phyloP scores from a whole-genome alignment of 2,888 invertebrate species.

The Dolichopus griseipennis region DNA sequence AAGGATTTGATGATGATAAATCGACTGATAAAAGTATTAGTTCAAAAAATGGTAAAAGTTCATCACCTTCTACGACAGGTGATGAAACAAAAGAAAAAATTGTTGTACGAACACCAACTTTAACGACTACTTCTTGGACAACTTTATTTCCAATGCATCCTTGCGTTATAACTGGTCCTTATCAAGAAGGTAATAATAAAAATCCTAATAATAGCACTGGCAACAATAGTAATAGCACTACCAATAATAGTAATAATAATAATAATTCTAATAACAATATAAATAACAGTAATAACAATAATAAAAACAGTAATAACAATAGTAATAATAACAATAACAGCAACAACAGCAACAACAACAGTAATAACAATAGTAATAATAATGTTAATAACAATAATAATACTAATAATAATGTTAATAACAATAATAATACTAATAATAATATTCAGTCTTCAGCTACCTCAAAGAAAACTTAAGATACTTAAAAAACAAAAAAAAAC shows the following conservation, averaged over 20 bases:
- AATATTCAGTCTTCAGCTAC: slow-evolving; percentile 4
- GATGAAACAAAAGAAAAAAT: slow-evolving; percentile 35
- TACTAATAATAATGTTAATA: background rate
- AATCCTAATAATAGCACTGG: background rate
- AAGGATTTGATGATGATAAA: slow-evolving; percentile 16
- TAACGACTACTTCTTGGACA: slow-evolving; percentile 75
- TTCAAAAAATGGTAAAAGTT: slow-evolving; percentile 33
- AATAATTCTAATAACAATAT: background rate
- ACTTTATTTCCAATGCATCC: slow-evolving; percentile 81
- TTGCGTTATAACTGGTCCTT: slow-evolving; percentile 77
- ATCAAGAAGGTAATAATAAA: slow-evolving; percentile 45
- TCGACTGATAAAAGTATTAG: slow-evolving; percentile 27
- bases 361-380: no score
- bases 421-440: background rate
- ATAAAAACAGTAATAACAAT: background rate
- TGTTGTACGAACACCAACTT: slow-evolving; percentile 49
- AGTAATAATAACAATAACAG: background rate
- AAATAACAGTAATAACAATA: background rate
- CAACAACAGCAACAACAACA: background rate
- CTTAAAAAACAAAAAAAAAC: no score
- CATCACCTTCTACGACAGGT: slow-evolving; percentile 26
- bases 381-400: no score
- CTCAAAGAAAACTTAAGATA: background rate
- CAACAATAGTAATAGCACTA: background rate
- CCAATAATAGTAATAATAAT: background rate